phyloP scores from a whole-genome alignment of 2,113 vertebrate species.

The Antechinus flavipes region DNA sequence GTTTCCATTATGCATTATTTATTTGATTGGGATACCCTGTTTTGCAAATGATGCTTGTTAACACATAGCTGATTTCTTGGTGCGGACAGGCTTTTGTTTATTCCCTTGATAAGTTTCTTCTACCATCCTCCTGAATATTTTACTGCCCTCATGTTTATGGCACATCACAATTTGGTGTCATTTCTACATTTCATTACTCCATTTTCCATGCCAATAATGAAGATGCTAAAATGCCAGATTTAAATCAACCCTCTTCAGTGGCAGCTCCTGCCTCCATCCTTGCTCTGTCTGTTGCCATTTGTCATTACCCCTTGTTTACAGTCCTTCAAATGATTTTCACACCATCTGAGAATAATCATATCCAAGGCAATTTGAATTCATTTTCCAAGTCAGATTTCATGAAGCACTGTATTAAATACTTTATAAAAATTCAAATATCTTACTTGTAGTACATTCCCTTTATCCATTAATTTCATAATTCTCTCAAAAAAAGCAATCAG shows the following conservation, averaged over 20 bases:
- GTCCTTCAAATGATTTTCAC: conserved; percentile 75
- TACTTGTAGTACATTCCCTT: conserved; percentile 72
- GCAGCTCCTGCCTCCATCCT: conserved; percentile 44
- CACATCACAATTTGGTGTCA: conserved; percentile 36
- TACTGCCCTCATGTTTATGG: conserved; percentile 32
- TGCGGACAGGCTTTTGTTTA: not conserved
- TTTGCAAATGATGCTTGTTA: conserved; percentile 1
- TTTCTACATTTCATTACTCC: conserved; percentile 64
- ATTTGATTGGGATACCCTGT: not conserved
- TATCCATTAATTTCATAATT: conserved; percentile 60
- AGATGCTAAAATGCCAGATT: conserved; percentile 72
- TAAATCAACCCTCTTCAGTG: conserved; percentile 48
- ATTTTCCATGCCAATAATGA: conserved; percentile 71
- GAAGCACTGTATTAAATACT: conserved; percentile 78
- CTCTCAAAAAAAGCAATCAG: not conserved
- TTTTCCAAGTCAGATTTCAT: conserved; percentile 77
- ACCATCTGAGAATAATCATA: conserved; percentile 77
- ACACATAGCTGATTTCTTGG: not conserved
- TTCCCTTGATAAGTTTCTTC: not conserved
- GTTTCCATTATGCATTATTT: conserved; percentile 1
- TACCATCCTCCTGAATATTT: conserved; percentile 3
- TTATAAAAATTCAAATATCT: conserved; percentile 78
- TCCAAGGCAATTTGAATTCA: conserved; percentile 79
- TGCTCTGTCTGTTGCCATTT: conserved; percentile 71
- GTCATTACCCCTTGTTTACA: conserved; percentile 68